Conservation (phyloP, 2,797 vertebrate genomes). For the Fistularia commersonii region DNA sequence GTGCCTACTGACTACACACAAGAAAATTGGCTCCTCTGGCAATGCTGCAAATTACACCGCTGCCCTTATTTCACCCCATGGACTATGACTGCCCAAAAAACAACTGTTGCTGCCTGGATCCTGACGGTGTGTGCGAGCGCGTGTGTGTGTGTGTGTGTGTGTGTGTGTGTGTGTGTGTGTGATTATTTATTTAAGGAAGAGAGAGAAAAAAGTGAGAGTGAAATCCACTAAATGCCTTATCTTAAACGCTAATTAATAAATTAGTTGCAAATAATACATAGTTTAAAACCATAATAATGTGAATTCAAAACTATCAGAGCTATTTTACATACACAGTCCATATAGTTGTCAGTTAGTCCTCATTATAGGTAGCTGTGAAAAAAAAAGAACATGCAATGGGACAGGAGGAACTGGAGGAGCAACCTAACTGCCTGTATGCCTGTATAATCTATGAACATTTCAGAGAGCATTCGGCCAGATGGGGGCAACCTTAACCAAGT, state of each 20-base stretch:
- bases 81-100: slow-evolving; percentile 35
- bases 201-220: too few species aligned
- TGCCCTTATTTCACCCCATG: slow-evolving; percentile 38
- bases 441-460: slow-evolving; percentile 7
- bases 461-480: slow-evolving; percentile 67
- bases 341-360: background rate
- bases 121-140: slow-evolving; percentile 1
- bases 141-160: too few species aligned
- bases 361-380: slow-evolving; percentile 12
- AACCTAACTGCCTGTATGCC: slow-evolving; percentile 10
- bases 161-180: too few species aligned
- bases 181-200: too few species aligned
- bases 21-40: slow-evolving; percentile 61
- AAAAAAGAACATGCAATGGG: slow-evolving; percentile 10
- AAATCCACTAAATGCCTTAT: too few species aligned
- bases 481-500: slow-evolving; percentile 82
- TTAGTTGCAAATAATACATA: too few species aligned
- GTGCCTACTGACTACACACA: slow-evolving; percentile 53
- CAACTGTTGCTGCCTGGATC: slow-evolving; percentile 62
- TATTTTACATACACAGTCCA: slow-evolving; percentile 1
- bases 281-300: background rate
- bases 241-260: too few species aligned
- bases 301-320: slow-evolving; percentile 2
- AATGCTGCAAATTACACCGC: slow-evolving; percentile 62
- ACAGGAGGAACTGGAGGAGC: slow-evolving; percentile 31